A percentile compares a stretch with the other conserved stretches of the same genome.
Conservation (phyloP, 2,888 invertebrate species). For the Watsonalla cultraria region DNA sequence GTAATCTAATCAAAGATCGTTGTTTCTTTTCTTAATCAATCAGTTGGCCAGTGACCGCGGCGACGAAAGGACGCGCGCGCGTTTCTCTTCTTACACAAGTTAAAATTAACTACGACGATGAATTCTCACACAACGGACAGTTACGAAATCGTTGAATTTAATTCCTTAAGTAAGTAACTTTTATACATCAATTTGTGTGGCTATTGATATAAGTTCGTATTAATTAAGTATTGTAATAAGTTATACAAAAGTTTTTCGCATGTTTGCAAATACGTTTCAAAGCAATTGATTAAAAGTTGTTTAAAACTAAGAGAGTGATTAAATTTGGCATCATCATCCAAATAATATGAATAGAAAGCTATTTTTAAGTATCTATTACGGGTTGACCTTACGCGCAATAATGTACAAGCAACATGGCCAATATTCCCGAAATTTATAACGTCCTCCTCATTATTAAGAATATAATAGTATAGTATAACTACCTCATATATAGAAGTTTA, state of each 20-base stretch:
- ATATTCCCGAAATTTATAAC: background rate
- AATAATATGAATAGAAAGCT: background rate
- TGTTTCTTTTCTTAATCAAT: slow-evolving; percentile 36
- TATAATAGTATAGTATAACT: background rate
- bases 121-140: slow-evolving; percentile 44
- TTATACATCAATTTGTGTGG: slow-evolving; percentile 2
- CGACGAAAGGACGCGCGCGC: slow-evolving; percentile 31
- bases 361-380: background rate
- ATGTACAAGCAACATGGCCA: background rate
- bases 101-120: slow-evolving; percentile 13
- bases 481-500: background rate
- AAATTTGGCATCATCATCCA: background rate
- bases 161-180: slow-evolving; percentile 54
- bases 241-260: background rate
- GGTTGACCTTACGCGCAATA: background rate
- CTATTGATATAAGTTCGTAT: too few species aligned
- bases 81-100: slow-evolving; percentile 4
- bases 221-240: background rate
- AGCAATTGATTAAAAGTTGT: too few species aligned
- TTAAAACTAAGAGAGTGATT: background rate
- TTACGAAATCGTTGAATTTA: slow-evolving; percentile 57
- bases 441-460: background rate
- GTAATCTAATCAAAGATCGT: slow-evolving; percentile 63
- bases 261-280: too few species aligned
- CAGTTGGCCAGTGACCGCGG: slow-evolving; percentile 64